Conservation (phyloP, 1,140 invertebrate genomes). For the Nasonia vitripennis region DNA sequence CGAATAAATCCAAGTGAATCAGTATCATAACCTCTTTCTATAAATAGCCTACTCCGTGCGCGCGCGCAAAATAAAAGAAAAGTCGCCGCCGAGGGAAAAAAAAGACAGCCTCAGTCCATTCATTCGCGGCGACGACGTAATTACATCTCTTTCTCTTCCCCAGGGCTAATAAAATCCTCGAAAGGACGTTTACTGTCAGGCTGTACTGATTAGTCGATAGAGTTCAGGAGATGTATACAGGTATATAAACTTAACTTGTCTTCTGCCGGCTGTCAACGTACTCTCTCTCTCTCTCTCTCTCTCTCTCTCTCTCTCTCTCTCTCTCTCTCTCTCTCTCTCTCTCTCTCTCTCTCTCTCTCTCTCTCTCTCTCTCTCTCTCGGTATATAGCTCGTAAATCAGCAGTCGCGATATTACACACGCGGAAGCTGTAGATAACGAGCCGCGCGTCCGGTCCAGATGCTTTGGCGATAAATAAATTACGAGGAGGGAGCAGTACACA, state of each 20-base stretch:
- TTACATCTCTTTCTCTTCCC: neutral
- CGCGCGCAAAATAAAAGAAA: neutral
- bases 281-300: neutral
- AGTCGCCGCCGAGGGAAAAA: neutral
- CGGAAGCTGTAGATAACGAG: conserved; percentile 41
- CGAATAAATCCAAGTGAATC: conserved; percentile 26
- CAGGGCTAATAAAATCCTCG: conserved; percentile 28
- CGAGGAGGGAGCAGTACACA: neutral
- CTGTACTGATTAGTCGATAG: conserved; percentile 33
- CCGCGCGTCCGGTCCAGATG: conserved; percentile 39
- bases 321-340: neutral
- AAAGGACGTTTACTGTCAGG: conserved; percentile 17
- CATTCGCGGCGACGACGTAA: neutral
- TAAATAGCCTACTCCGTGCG: neutral
- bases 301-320: neutral
- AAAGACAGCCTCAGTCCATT: too few species aligned
- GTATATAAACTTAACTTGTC: conserved; percentile 32
- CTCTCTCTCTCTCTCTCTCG: neutral
- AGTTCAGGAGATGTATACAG: neutral
- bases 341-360: neutral
- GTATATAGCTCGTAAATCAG: conserved; percentile 36
- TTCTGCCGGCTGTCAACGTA: neutral
- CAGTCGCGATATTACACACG: conserved; percentile 32
- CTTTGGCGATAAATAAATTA: conserved; percentile 44
- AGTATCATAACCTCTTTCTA: conserved; percentile 39